A percentile compares a stretch with the other conserved stretches of the same genome.
Evolutionary conservation across 2,888 invertebrate species (phyloP).

Genomic region (Drosophila paramelanica): DNA sequence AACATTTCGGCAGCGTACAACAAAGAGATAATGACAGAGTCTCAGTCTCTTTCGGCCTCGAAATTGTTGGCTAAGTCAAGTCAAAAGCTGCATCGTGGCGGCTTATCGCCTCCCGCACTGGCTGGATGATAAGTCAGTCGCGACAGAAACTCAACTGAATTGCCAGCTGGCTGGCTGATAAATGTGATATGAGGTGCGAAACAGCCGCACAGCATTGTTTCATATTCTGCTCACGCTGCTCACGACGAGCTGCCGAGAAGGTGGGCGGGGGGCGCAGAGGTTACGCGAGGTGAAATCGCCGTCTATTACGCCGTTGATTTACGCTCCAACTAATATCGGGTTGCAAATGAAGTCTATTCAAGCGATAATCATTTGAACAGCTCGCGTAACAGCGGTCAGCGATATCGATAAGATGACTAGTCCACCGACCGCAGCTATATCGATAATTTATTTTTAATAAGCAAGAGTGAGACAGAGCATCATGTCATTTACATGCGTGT

Average conservation of each 20-base stretch:
- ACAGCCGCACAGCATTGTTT: slow-evolving; percentile 56
- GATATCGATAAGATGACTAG: slow-evolving; percentile 22
- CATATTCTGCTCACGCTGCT: slow-evolving; percentile 61
- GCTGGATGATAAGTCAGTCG: slow-evolving; percentile 61
- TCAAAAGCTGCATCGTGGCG: slow-evolving; percentile 52
- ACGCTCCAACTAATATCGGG: slow-evolving; percentile 30
- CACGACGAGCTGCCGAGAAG: slow-evolving; percentile 1
- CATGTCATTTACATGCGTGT: not conserved
- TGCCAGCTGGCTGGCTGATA: slow-evolving; percentile 66
- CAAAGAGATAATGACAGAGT: not conserved
- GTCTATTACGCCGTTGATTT: slow-evolving; percentile 40
- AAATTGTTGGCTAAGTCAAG: slow-evolving; percentile 22
- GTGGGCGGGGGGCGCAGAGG: slow-evolving; percentile 17
- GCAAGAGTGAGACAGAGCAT: not conserved
- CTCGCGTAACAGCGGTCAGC: slow-evolving; percentile 4
- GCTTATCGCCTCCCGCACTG: slow-evolving; percentile 54
- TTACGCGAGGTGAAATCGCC: slow-evolving; percentile 53
- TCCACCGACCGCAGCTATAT: slow-evolving; percentile 1
- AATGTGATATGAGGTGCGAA: slow-evolving; percentile 65
- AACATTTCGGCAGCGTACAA: slow-evolving; percentile 52
- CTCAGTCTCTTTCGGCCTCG: not conserved
- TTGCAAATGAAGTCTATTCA: slow-evolving; percentile 31
- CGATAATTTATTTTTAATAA: not conserved
- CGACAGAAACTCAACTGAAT: slow-evolving; percentile 46
- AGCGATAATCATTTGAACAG: slow-evolving; percentile 40